Evolutionary conservation across 1,140 invertebrate genomes (phyloP).

Genomic region (Triops longicaudatus): DNA sequence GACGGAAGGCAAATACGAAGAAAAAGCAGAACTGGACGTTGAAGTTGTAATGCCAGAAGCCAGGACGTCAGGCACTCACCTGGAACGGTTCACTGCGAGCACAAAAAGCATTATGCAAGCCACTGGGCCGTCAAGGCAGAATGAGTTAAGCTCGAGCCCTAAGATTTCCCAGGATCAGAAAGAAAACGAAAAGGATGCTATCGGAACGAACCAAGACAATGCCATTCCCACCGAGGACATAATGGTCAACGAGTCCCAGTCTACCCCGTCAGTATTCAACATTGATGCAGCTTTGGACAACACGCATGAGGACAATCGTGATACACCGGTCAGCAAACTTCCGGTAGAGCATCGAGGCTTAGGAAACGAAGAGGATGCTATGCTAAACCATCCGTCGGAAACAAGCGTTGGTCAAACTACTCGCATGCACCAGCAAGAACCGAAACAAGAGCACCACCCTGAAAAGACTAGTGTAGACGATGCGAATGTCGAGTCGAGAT

Average conservation of each 20-base stretch:
- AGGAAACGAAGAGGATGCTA: background rate
- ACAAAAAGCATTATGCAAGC: background rate
- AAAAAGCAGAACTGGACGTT: background rate
- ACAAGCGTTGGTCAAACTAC: background rate
- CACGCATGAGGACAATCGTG: conserved; percentile 4
- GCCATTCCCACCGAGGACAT: background rate
- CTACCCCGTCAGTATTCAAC: background rate
- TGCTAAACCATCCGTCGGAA: background rate
- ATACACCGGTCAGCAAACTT: conserved; percentile 3
- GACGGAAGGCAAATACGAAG: background rate
- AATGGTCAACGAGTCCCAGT: background rate
- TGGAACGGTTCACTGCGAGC: background rate
- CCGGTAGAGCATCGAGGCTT: background rate
- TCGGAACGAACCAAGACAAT: background rate
- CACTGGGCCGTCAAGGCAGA: background rate
- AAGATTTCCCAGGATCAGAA: background rate
- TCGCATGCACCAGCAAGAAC: background rate
- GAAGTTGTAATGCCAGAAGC: conserved; percentile 1
- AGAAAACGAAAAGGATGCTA: background rate
- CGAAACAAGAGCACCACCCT: background rate
- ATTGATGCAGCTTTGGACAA: background rate
- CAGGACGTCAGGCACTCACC: background rate
- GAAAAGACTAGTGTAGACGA: background rate
- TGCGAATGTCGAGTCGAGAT: background rate
- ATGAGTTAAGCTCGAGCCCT: background rate